Conservation (phyloP, 1,140 invertebrate genomes). For the Yoshiicerus persimilis region DNA sequence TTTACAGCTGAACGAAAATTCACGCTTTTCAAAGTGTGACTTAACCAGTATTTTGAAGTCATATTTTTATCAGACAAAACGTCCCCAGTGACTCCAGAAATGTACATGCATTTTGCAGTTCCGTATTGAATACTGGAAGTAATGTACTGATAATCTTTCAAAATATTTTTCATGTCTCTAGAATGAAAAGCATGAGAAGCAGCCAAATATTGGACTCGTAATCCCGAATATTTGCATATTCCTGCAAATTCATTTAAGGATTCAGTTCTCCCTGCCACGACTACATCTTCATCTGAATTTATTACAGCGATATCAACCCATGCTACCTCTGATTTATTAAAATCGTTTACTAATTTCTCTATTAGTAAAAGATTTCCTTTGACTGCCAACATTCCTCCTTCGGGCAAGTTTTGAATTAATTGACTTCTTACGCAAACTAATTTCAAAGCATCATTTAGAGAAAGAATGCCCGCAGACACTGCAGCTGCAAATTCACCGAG, state of each 20-base stretch:
- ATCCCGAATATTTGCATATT: not conserved
- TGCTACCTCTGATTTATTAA: not conserved
- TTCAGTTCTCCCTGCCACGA: not conserved
- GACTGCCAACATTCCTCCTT: conserved; percentile 39
- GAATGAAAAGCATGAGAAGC: conserved; percentile 32
- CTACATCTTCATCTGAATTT: conserved; percentile 27
- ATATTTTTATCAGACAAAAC: not conserved
- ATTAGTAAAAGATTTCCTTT: not conserved
- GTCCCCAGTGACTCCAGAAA: not conserved
- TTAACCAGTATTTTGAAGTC: conserved; percentile 14
- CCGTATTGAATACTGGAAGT: not conserved
- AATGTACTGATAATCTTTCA: not conserved
- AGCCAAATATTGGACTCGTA: not conserved
- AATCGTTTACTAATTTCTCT: conserved; percentile 1
- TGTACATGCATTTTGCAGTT: not conserved
- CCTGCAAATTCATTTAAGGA: not conserved
- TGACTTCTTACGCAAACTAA: conserved; percentile 28
- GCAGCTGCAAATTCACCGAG: conserved; percentile 41
- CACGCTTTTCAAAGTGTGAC: conserved; percentile 14
- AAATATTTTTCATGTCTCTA: conserved; percentile 28
- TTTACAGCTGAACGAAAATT: not conserved
- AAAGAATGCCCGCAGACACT: conserved; percentile 25
- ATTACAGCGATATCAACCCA: conserved; percentile 31
- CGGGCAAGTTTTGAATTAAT: conserved; percentile 4
- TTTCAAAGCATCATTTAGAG: conserved; percentile 5